Evolutionary conservation across 2,888 invertebrate species (phyloP).

Genomic region (Psylliodes chrysocephalus): DNA sequence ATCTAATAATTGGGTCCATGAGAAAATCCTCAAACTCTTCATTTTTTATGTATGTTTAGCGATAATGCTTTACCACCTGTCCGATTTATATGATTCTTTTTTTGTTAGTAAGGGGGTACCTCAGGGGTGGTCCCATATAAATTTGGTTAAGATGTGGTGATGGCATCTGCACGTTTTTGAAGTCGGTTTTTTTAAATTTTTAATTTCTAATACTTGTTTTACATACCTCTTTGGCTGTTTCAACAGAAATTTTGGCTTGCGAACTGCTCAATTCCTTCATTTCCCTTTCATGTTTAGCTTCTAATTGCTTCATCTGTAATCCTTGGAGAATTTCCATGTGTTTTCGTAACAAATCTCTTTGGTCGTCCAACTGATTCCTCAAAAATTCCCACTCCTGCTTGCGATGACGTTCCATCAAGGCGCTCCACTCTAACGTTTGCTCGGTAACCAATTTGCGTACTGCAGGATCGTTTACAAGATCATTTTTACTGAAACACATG

Average conservation of each 20-base stretch:
- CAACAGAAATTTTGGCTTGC: slow-evolving; percentile 96
- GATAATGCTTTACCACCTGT: too few relatives aligned
- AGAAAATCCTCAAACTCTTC: too few relatives aligned
- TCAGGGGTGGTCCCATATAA: too few relatives aligned
- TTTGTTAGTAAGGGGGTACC: too few relatives aligned
- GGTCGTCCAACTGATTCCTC: slow-evolving; percentile 84
- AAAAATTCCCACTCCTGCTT: slow-evolving; percentile 86
- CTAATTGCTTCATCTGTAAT: slow-evolving; percentile 88
- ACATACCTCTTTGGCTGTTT: slow-evolving; percentile 92
- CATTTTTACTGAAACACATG: slow-evolving; percentile 75
- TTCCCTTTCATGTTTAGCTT: slow-evolving; percentile 92
- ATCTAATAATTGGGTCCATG: too few relatives aligned
- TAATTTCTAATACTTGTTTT: slow-evolving; percentile 79
- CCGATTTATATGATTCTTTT: too few relatives aligned
- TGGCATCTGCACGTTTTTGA: too few relatives aligned
- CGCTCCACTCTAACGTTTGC: slow-evolving; percentile 95
- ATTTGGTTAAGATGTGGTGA: too few relatives aligned
- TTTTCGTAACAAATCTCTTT: slow-evolving; percentile 74
- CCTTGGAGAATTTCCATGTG: slow-evolving; percentile 87
- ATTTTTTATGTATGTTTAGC: too few relatives aligned
- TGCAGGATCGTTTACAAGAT: slow-evolving; percentile 79
- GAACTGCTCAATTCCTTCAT: slow-evolving; percentile 94
- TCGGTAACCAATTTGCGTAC: slow-evolving; percentile 88
- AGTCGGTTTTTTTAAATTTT: slow-evolving; percentile 94
- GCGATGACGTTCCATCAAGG: slow-evolving; percentile 85